Evolutionary conservation across 2,113 vertebrate genomes (phyloP).

Genomic region (Sigmodon hispidus): DNA sequence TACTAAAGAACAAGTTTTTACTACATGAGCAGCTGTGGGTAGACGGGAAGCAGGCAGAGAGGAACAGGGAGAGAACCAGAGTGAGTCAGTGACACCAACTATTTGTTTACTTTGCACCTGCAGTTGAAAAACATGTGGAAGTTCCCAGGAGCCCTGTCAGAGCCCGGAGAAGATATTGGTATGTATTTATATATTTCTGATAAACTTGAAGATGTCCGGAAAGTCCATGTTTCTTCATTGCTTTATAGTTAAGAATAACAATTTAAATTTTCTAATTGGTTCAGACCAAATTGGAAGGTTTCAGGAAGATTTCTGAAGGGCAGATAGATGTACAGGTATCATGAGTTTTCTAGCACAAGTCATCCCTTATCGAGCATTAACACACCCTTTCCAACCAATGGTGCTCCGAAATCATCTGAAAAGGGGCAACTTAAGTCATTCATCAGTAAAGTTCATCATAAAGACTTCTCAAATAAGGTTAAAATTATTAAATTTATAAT

Average conservation of each 20-base stretch:
- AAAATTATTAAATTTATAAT: not conserved
- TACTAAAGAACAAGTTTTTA: constrained; percentile 2
- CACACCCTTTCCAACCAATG: not conserved
- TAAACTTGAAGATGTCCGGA: not conserved
- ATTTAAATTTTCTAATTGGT: constrained; percentile 37
- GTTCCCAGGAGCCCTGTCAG: constrained; percentile 95
- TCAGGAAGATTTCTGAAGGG: constrained; percentile 3
- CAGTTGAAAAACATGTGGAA: constrained; percentile 95
- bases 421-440: not conserved
- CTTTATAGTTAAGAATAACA: not conserved
- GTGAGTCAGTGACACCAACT: not conserved
- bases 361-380: not conserved
- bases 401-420: not conserved
- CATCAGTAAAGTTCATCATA: not conserved
- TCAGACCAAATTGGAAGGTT: not conserved
- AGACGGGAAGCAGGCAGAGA: not conserved
- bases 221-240: not conserved
- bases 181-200: constrained; percentile 77
- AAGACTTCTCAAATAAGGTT: not conserved
- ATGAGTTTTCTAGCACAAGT: constrained; percentile 5
- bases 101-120: constrained; percentile 57
- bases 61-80: not conserved
- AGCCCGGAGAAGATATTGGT: constrained; percentile 96
- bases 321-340: not conserved
- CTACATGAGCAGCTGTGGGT: not conserved